Base-by-base conservation (phyloP, 2,113 vertebrate species). In the Sitta europaea region DNA sequence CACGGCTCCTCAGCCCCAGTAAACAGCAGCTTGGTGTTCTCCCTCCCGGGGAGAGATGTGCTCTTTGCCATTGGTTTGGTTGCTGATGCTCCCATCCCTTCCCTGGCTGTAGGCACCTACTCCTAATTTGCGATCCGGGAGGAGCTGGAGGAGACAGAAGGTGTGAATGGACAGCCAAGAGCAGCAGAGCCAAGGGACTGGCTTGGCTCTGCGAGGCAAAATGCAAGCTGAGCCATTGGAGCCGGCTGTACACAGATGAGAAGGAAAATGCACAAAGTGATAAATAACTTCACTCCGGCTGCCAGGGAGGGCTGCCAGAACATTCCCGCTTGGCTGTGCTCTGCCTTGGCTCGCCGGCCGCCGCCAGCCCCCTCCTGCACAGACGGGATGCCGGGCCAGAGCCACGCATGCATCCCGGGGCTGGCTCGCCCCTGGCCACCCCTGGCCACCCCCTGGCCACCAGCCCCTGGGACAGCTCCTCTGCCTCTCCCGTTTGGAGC, bases 211-310 rank as follows among this genome's bases (percentile, higher is more conserved):
- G 84, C 61, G 76, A 96, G 96, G 95, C 95, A 97, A 96, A 97
- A 96, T 38, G 96, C 97, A 97, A 97, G 94, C 96, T 97, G 97
- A 97, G 97, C 97, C 95, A 94, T 97, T 97, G 96, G 97, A 97
- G 97, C 95, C 74, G 88, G 95, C 95, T 96, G 96, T 96, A 96
- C 95, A 95, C 97, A 97, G 96, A 97, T 97, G 97, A 97, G 97
- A 96, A 97, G 94, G 97, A 97, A 97, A 97, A 97, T 93, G 96
- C 96, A 96, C 96, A 96, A 96, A 97, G 97, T 97, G 97, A 97
- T 97, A 97, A 97, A 97, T 97, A 97, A 97, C 97, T 97, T 96
- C 62, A 86, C 97, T 97, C 5, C 9, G 95, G 87, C 95, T 81
- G 97, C 97, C 97, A 97, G 93, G 83, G 92, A 93, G 87, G 95